Base-by-base conservation (phyloP, 2,113 vertebrate species). In the Antennarius striatus region DNA sequence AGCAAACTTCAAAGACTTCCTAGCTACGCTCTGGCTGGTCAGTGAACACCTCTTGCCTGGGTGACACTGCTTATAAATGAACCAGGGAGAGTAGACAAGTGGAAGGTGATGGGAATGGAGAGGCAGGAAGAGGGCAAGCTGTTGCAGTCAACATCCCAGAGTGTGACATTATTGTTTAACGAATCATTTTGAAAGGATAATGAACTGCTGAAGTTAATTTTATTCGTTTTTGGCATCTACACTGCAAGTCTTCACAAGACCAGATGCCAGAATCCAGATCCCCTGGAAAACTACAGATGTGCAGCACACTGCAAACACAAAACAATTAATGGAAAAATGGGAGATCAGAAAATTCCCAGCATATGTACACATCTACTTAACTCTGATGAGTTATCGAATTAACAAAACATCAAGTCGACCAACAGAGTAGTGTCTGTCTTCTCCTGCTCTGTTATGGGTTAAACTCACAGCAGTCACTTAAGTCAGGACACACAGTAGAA, bases 1-100 rank as follows among this genome's bases (percentile, higher is more conserved):
- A 69, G 64, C n/a, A 8, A 82, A 86, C 86, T 84, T 89, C 81
- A 86, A 91, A 90, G 83, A 78, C 73, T 78, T 58, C 9, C 55
- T 61, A 60, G 59, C 22, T 22, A 22, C 69, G 68, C 82, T 36
- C 40, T 17, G 49, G 73, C 63, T 42, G 71, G 81, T 78, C 82
- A 73, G 47, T 10, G 43, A 61, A 53, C 52, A 7, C 57, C 11
- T 59, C 63, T 68, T 8, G 50, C 52, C 58, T 6, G 63, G 6
- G 42, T 13, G 60, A 67, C 56, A 52, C 63, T 12, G 67, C 39
- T 64, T 56, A 56, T 49, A 73, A 84, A 71, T 63, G 58, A 73
- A 62, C 50, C 30, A 14, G 22, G 46, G 52, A 73, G 56, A 69
- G 43, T 10, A 4, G 29, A 29, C 15, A 32, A 55, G 57, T 30